phyloP scores from a whole-genome alignment of 2,888 invertebrate species.

The Eurytoma adleriae region DNA sequence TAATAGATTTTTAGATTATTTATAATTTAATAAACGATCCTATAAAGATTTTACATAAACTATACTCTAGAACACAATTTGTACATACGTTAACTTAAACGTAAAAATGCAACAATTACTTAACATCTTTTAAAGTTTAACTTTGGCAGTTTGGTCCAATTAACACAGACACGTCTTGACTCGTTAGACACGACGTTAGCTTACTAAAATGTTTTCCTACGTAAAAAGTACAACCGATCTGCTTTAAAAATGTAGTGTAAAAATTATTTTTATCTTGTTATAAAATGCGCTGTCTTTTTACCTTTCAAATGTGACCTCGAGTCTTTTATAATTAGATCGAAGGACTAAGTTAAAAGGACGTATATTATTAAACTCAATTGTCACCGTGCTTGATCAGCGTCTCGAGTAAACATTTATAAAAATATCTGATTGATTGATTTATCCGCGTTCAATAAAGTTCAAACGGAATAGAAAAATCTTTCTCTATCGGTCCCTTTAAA shows the following conservation, averaged over 20 bases:
- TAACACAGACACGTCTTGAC: conserved; percentile 45
- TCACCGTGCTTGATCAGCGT: neutral
- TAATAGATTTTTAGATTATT: neutral
- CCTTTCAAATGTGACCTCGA: conserved; percentile 10
- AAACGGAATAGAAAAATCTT: neutral
- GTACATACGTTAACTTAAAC: conserved; percentile 20
- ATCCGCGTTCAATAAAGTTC: neutral
- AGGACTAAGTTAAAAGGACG: conserved; percentile 32
- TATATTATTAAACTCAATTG: neutral
- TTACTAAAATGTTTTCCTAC: neutral
- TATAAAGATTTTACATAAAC: neutral
- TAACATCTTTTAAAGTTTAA: conserved; percentile 42
- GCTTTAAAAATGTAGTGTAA: too few species aligned
- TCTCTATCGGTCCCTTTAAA: neutral
- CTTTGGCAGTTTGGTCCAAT: conserved; percentile 55
- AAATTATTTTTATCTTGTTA: neutral
- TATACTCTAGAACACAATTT: neutral
- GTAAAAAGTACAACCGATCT: conserved; percentile 5
- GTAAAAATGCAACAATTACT: conserved; percentile 2
- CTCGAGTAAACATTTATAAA: conserved; percentile 9
- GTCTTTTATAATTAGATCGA: conserved; percentile 11
- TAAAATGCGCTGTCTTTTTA: conserved; percentile 6
- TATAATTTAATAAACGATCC: too few species aligned
- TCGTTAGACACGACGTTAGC: neutral
- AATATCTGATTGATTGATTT: neutral